Evolutionary conservation across 2,888 invertebrate species (phyloP).

Genomic region (Mimas tiliae): DNA sequence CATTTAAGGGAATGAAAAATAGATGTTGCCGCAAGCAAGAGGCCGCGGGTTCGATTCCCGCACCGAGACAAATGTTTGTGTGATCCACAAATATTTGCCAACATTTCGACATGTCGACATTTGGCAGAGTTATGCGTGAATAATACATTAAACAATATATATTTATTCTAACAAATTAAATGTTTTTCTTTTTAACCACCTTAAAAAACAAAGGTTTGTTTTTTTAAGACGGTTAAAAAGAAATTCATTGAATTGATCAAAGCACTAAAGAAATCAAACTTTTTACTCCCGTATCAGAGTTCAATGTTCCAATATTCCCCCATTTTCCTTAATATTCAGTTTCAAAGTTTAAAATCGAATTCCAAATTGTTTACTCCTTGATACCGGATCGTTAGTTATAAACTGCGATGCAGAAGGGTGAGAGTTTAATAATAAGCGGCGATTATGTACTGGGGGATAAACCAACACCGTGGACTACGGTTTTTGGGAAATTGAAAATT

Average conservation of each 20-base stretch:
- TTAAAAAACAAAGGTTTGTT: too few relatives aligned
- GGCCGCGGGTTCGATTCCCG: too few relatives aligned
- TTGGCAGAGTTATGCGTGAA: too few relatives aligned
- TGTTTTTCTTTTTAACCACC: too few relatives aligned
- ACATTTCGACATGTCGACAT: too few relatives aligned
- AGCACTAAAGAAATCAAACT: background rate
- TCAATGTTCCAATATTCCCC: slow-evolving; percentile 28
- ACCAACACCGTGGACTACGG: slow-evolving; percentile 45
- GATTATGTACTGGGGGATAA: slow-evolving; percentile 64
- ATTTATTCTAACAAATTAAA: too few relatives aligned
- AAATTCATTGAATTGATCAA: background rate
- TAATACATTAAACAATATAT: too few relatives aligned
- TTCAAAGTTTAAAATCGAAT: slow-evolving; percentile 52
- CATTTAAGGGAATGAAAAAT: too few relatives aligned
- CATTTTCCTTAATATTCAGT: slow-evolving; percentile 35
- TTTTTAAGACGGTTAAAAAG: too few relatives aligned
- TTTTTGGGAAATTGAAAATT: slow-evolving; percentile 41
- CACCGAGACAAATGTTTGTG: too few relatives aligned
- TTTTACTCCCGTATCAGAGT: slow-evolving; percentile 9
- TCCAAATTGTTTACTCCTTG: slow-evolving; percentile 59
- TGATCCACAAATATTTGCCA: too few relatives aligned
- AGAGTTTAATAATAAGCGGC: slow-evolving; percentile 71
- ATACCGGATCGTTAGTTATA: slow-evolving; percentile 59
- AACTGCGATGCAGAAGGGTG: slow-evolving; percentile 59
- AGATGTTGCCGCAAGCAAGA: too few relatives aligned